Conservation (phyloP, 2,113 vertebrate genomes). For the Odocoileus virginianus region DNA sequence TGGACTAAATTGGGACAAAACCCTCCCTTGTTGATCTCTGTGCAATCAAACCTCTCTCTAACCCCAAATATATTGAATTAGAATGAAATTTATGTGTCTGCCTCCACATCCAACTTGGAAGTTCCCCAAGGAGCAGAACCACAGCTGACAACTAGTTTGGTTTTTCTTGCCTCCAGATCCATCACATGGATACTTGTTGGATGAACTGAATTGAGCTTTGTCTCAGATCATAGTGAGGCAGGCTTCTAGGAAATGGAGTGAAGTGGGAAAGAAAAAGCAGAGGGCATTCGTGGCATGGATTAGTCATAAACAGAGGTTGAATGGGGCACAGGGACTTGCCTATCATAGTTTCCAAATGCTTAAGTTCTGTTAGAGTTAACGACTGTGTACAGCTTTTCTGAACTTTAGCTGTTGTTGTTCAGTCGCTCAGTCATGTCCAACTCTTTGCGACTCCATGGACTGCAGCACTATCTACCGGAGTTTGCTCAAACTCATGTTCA, state of each 20-base stretch:
- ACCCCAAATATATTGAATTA: not conserved
- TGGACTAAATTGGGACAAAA: not conserved
- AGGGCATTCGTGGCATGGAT: not conserved
- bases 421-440: not conserved
- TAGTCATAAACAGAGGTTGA: not conserved
- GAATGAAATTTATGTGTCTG: not conserved
- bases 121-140: not conserved
- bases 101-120: not conserved
- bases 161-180: not conserved
- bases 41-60: not conserved
- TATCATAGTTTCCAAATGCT: not conserved
- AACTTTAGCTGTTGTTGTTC: not conserved
- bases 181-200: not conserved
- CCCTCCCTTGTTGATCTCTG: not conserved
- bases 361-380: not conserved
- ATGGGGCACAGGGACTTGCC: not conserved
- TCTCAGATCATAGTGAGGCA: not conserved
- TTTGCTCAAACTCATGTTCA: not conserved
- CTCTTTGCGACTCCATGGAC: not conserved
- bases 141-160: not conserved
- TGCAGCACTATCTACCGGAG: not conserved
- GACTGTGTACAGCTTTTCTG: not conserved
- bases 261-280: not conserved
- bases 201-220: not conserved
- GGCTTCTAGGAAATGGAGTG: not conserved